phyloP scores from a whole-genome alignment of 2,888 invertebrate genomes.

The Oeneis ivallda region DNA sequence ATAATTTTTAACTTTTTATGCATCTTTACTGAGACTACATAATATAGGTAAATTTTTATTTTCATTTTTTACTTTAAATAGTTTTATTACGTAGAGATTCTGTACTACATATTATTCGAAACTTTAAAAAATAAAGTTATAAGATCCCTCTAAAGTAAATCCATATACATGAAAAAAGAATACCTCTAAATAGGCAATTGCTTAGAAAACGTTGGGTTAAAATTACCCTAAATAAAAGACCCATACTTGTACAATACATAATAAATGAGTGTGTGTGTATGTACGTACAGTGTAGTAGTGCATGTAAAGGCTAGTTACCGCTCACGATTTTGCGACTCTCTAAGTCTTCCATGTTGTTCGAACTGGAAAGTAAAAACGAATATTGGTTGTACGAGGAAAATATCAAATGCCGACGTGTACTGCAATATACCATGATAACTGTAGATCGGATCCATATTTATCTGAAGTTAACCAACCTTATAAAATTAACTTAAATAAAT shows the following conservation, averaged over 20 bases:
- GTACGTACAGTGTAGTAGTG: neutral
- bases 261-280: neutral
- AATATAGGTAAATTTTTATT: neutral
- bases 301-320: conserved; percentile 66
- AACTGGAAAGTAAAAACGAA: conserved; percentile 52
- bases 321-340: conserved; percentile 78
- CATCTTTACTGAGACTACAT: too few species aligned
- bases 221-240: conserved; percentile 13
- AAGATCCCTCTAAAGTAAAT: neutral
- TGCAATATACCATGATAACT: too few species aligned
- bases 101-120: neutral
- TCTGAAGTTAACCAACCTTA: too few species aligned
- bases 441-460: too few species aligned
- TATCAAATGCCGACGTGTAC: too few species aligned
- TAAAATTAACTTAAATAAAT: too few species aligned
- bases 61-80: neutral
- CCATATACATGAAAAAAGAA: neutral
- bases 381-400: neutral
- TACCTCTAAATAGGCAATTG: conserved; percentile 5
- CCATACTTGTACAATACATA: conserved; percentile 12
- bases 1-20: neutral
- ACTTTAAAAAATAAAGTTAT: neutral
- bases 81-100: conserved; percentile 3
- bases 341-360: conserved; percentile 77
- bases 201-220: conserved; percentile 10